Percentiles rank a stretch among this genome's conserved stretches.
Conservation (phyloP, 2,888 invertebrate species). For the Julus scanicus region DNA sequence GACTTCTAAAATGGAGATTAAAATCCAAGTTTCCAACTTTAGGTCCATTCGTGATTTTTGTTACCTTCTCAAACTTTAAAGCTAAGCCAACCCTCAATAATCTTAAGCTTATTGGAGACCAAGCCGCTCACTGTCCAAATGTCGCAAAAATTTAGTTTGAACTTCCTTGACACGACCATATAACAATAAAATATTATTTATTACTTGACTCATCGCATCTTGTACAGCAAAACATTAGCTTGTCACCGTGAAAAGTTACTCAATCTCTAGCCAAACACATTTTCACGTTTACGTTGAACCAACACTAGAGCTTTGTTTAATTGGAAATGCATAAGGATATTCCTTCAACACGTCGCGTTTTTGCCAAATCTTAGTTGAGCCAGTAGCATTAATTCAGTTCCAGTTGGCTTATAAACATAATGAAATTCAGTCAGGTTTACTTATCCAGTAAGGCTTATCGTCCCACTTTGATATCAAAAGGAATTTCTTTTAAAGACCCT, state of each 20-base stretch:
- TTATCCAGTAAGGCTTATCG: not conserved
- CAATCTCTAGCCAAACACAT: not conserved
- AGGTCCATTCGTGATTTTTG: not conserved
- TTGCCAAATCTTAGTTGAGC: not conserved
- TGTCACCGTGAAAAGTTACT: not conserved
- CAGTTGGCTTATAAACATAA: not conserved
- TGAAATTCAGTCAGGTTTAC: not conserved
- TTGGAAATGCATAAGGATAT: not conserved
- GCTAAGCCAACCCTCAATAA: not conserved
- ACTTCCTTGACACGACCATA: constrained; percentile 19
- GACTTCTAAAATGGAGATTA: constrained; percentile 2
- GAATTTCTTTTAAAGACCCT: not conserved
- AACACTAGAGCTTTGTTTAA: constrained; percentile 3
- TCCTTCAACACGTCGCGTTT: not conserved
- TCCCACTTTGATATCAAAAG: not conserved
- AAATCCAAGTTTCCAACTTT: not conserved
- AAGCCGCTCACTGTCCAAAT: not conserved
- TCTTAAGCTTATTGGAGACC: not conserved
- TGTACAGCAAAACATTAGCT: not conserved
- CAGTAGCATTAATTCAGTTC: not conserved
- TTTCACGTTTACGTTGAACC: not conserved
- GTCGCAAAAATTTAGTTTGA: not conserved
- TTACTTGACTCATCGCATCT: not conserved
- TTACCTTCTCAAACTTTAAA: no score
- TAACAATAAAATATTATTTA: not conserved